These are phyloP conservation scores for Drosophila neonasuta DNA, from an alignment of 2,888 invertebrate genomes.

Conservation along the genomic window DNA sequence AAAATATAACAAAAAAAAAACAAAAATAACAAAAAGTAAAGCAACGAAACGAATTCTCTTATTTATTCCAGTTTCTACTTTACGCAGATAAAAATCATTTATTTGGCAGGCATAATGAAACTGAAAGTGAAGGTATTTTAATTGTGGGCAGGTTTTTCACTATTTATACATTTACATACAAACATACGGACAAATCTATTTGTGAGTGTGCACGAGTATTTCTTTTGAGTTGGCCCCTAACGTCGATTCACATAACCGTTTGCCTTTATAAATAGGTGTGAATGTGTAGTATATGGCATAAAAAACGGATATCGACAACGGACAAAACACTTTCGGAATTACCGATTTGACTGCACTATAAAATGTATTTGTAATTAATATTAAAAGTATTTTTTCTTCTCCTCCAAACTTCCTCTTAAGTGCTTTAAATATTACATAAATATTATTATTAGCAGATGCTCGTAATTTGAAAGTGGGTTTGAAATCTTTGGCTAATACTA, in stretches of 20 bases:
- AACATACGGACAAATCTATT: background rate
- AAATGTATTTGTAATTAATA: background rate
- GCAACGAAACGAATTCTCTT: constrained; percentile 57
- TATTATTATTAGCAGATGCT: background rate
- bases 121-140: constrained; percentile 69
- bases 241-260: constrained; percentile 3
- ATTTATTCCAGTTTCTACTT: constrained; percentile 59
- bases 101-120: constrained; percentile 62
- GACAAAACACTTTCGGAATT: constrained; percentile 12
- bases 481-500: no score
- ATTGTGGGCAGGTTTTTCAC: constrained; percentile 64
- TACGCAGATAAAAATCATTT: constrained; percentile 63
- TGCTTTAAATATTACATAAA: background rate
- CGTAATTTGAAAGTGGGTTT: no score
- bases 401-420: background rate
- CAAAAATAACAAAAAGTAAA: constrained; percentile 20
- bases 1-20: constrained; percentile 16
- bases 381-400: background rate
- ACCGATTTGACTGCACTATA: background rate
- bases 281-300: background rate
- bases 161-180: constrained; percentile 18
- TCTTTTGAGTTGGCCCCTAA: constrained; percentile 1
- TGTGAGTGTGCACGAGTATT: background rate
- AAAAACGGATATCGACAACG: constrained; percentile 38
- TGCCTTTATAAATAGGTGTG: constrained; percentile 1